Conservation (phyloP, 2,888 invertebrate species). For the Lagria hirta region DNA sequence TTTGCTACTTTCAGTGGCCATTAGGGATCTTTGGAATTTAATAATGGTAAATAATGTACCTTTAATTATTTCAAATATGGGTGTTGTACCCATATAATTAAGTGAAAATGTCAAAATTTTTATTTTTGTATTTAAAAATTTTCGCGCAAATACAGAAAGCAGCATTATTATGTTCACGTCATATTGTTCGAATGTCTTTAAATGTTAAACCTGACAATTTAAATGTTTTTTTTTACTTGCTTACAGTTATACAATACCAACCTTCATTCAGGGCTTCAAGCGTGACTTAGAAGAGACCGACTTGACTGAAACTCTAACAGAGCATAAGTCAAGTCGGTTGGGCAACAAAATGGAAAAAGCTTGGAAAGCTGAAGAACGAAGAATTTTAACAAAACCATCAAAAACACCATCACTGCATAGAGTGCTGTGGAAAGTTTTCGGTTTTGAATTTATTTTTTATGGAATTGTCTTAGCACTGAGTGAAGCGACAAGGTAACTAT, state of each 20-base stretch:
- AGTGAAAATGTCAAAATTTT: too few relatives aligned
- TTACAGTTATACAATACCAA: conserved; percentile 69
- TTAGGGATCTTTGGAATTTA: too few relatives aligned
- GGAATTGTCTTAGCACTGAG: conserved; percentile 64
- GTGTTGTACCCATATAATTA: too few relatives aligned
- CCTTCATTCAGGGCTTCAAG: conserved; percentile 68
- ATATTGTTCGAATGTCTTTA: too few relatives aligned
- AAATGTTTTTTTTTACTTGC: too few relatives aligned
- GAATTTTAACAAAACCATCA: conserved; percentile 48
- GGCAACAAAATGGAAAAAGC: conserved; percentile 64
- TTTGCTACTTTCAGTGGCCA: too few relatives aligned
- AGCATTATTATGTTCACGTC: too few relatives aligned
- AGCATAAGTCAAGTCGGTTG: conserved; percentile 67
- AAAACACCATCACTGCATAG: conserved; percentile 62
- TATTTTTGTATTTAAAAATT: neutral
- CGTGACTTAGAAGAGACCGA: conserved; percentile 68
- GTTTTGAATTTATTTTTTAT: conserved; percentile 61
- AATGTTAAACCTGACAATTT: too few relatives aligned
- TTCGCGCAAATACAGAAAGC: too few relatives aligned
- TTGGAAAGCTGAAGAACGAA: conserved; percentile 63
- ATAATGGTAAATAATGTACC: too few relatives aligned
- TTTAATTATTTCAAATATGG: too few relatives aligned
- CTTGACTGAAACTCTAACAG: conserved; percentile 66
- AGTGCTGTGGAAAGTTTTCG: conserved; percentile 64
- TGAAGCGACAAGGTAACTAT: conserved; percentile 61